Evolutionary conservation across 2,797 vertebrate genomes (phyloP).

Genomic region (Pangasius macronema): DNA sequence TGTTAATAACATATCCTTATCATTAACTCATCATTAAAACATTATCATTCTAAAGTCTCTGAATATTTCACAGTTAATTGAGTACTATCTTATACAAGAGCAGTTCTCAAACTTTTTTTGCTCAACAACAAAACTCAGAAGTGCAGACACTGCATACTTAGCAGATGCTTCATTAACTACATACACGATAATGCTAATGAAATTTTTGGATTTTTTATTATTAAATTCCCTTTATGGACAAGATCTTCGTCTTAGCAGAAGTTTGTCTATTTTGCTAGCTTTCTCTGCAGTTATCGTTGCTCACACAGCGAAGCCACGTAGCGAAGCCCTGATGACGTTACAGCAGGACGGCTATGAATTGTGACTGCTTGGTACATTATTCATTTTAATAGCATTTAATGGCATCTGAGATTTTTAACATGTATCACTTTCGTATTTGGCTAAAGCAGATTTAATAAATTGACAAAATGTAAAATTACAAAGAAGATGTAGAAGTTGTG

Average conservation of each 20-base stretch:
- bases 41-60: background rate
- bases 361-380: background rate
- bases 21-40: background rate
- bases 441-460: background rate
- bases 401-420: background rate
- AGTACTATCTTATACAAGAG: background rate
- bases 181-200: background rate
- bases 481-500: background rate
- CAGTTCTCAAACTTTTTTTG: background rate
- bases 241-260: background rate
- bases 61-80: background rate
- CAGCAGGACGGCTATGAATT: background rate
- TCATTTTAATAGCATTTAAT: background rate
- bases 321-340: background rate
- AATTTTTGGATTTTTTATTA: background rate
- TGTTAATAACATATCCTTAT: background rate
- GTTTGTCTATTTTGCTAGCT: background rate
- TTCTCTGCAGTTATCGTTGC: background rate
- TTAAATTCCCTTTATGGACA: background rate
- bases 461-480: background rate
- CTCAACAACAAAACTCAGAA: background rate
- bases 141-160: background rate
- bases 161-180: background rate
- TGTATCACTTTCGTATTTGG: background rate
- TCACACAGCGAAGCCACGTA: background rate